Conservation (phyloP, 30 jellyfish, hydroid and myxozoan species). For the Aurelia aurita region DNA sequence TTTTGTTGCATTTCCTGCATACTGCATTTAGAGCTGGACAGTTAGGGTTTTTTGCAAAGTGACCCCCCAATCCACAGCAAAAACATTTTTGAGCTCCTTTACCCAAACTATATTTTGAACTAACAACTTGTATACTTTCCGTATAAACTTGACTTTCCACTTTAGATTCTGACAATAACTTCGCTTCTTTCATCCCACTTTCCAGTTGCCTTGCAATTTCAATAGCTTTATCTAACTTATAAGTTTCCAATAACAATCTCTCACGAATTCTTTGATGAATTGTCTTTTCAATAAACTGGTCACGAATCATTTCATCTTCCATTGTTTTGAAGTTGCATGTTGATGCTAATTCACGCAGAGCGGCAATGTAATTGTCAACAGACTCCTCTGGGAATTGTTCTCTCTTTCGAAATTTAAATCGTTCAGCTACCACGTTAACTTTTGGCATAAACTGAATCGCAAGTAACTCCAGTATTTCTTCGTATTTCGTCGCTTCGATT, state of each 20-base stretch:
- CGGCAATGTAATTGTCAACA: conserved; percentile 36
- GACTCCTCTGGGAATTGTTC: conserved; percentile 43
- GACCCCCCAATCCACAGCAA: conserved; percentile 46
- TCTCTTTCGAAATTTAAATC: conserved; percentile 34
- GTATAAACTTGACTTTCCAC: conserved; percentile 25
- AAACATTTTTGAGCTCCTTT: conserved; percentile 29
- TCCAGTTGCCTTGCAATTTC: conserved; percentile 37
- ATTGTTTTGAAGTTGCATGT: conserved; percentile 29
- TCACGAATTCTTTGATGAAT: conserved; percentile 25
- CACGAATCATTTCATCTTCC: conserved; percentile 42
- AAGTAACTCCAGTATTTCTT: conserved; percentile 25
- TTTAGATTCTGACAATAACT: conserved; percentile 22
- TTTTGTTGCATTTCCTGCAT: no score
- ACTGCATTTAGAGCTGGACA: no score
- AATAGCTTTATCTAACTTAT: conserved; percentile 21
- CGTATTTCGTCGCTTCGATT: conserved; percentile 25
- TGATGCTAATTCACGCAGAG: conserved; percentile 40
- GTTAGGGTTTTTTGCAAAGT: conserved; percentile 38
- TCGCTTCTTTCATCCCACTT: conserved; percentile 32
- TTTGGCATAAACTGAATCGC: conserved; percentile 31
- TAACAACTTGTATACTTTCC: conserved; percentile 39
- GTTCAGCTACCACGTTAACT: conserved; percentile 39
- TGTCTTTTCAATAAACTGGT: conserved; percentile 29
- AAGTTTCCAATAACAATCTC: conserved; percentile 35
- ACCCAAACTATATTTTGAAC: conserved; percentile 26